Percentiles rank a stretch among this genome's conserved stretches.
Evolutionary conservation across 2,888 invertebrate genomes (phyloP).

Genomic region (Endomychus coccineus): DNA sequence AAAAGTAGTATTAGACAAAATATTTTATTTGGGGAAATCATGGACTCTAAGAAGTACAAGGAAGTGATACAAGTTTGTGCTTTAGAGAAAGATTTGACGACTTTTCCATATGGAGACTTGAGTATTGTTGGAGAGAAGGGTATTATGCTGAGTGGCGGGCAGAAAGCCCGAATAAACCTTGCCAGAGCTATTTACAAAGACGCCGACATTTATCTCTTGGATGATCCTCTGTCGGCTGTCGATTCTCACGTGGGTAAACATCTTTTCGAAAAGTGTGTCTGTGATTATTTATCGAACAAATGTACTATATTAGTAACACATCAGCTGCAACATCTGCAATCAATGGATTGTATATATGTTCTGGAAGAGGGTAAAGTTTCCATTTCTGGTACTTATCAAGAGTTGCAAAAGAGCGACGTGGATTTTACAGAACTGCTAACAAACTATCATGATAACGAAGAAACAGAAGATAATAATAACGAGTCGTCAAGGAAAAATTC

Average conservation of each 20-base stretch:
- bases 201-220: constrained; percentile 69
- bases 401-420: too few relatives aligned
- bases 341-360: too few relatives aligned
- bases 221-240: constrained; percentile 76
- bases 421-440: too few relatives aligned
- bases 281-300: constrained; percentile 50
- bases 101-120: constrained; percentile 63
- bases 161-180: constrained; percentile 70
- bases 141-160: constrained; percentile 71
- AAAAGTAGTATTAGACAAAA: constrained; percentile 68
- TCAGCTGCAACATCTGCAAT: constrained; percentile 73
- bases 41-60: constrained; percentile 46
- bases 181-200: constrained; percentile 71
- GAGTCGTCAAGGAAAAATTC: too few relatives aligned
- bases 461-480: too few relatives aligned
- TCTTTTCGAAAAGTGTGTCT: constrained; percentile 67
- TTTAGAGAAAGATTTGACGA: constrained; percentile 61
- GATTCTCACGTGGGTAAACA: constrained; percentile 70
- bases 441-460: too few relatives aligned
- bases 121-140: constrained; percentile 76
- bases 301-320: constrained; percentile 79
- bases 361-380: too few relatives aligned
- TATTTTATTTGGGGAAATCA: constrained; percentile 68
- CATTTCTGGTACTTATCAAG: too few relatives aligned
- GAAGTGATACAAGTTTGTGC: constrained; percentile 56